A percentile compares a stretch with the other conserved stretches of the same genome.
These are phyloP conservation scores for Rhea americana DNA, from an alignment of 2,113 vertebrate genomes.

Conservation along the genomic window DNA sequence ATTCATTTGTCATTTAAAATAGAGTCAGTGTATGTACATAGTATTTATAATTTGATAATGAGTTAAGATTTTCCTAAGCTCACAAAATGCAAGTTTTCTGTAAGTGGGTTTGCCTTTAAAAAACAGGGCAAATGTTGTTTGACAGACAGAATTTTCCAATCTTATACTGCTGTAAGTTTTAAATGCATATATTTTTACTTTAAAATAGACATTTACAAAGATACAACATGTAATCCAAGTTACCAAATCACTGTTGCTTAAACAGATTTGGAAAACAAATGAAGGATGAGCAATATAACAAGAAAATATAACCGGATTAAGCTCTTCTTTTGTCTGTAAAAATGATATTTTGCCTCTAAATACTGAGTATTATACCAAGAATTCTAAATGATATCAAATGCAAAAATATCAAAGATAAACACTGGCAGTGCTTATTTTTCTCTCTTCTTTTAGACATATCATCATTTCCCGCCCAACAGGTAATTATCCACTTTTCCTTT, in stretches of 20 bases:
- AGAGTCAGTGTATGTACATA: not conserved
- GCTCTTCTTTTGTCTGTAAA: constrained; percentile 11
- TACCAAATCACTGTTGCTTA: not conserved
- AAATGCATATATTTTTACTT: not conserved
- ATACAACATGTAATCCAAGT: not conserved
- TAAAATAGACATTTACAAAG: not conserved
- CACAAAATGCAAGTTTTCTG: not conserved
- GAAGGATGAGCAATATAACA: not conserved
- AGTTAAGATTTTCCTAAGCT: not conserved
- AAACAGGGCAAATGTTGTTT: not conserved
- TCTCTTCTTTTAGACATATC: constrained; percentile 52
- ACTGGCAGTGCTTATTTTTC: constrained; percentile 49
- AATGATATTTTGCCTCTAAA: constrained; percentile 26
- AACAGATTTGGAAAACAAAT: constrained; percentile 20
- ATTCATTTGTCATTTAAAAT: not conserved
- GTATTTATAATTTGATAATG: not conserved
- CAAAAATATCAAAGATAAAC: constrained; percentile 46
- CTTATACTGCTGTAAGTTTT: not conserved
- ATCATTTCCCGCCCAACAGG: constrained; percentile 68
- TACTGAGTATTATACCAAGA: constrained; percentile 10
- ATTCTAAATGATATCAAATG: constrained; percentile 46
- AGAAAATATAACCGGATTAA: constrained; percentile 9
- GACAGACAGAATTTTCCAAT: not conserved
- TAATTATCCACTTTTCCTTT: constrained; percentile 72
- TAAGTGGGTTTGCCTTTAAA: not conserved